Evolutionary conservation across 2,113 vertebrate genomes (phyloP).

Genomic region (Eidolon helvum): DNA sequence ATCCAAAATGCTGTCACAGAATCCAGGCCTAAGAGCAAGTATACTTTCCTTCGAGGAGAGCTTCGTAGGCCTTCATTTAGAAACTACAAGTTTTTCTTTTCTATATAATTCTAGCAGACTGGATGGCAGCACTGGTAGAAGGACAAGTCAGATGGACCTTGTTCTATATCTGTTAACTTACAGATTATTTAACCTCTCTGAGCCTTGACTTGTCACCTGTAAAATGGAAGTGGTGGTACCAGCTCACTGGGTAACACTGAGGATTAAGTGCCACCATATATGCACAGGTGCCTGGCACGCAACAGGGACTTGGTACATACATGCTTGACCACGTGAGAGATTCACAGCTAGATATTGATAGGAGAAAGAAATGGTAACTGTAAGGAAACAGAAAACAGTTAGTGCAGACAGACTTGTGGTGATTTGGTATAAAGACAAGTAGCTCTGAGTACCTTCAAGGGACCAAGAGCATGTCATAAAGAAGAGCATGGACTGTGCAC

Average conservation of each 20-base stretch:
- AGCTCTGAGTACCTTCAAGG: background rate
- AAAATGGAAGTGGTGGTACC: background rate
- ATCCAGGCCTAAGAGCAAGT: background rate
- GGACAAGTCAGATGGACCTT: rapidly evolving
- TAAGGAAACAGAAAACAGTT: background rate
- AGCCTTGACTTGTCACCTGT: background rate
- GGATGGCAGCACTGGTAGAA: background rate
- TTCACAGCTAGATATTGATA: background rate
- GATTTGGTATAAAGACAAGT: background rate
- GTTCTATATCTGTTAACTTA: background rate
- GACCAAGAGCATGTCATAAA: background rate
- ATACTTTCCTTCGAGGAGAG: background rate
- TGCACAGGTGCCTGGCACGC: background rate
- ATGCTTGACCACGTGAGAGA: background rate
- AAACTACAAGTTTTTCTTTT: background rate
- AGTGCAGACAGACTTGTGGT: background rate
- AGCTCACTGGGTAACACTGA: background rate
- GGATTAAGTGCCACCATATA: background rate
- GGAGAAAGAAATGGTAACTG: background rate
- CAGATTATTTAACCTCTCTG: background rate
- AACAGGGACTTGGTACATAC: background rate
- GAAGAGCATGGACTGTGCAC: background rate
- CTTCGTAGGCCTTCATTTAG: background rate
- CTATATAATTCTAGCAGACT: background rate
- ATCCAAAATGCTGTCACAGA: background rate